A percentile compares a stretch with the other conserved stretches of the same genome.
Conservation (phyloP, 2,797 vertebrate genomes). For the Ateles fusciceps region DNA sequence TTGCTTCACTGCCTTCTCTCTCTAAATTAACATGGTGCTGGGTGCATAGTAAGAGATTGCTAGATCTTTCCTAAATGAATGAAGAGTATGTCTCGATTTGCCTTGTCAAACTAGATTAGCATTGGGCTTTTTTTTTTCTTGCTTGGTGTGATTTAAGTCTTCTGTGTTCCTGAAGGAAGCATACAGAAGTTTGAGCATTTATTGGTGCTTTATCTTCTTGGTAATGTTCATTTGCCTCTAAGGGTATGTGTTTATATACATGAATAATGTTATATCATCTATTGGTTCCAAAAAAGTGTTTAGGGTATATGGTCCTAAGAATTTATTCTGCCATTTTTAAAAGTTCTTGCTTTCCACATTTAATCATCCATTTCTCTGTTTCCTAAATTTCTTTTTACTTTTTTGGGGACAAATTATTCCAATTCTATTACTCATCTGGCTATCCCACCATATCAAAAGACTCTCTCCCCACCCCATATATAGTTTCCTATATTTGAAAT, state of each 20-base stretch:
- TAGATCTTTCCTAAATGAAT: background rate
- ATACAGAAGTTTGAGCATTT: background rate
- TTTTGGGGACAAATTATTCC: background rate
- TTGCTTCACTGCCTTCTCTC: background rate
- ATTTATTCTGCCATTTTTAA: background rate
- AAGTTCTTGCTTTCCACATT: background rate
- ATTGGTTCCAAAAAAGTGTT: background rate
- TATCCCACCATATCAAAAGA: background rate
- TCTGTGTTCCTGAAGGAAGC: background rate
- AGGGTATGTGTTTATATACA: background rate
- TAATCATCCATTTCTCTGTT: background rate
- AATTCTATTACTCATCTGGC: background rate
- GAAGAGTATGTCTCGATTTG: background rate
- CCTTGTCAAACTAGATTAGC: background rate
- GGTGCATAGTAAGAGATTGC: background rate
- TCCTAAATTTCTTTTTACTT: background rate
- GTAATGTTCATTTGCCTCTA: background rate
- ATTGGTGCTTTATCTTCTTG: background rate
- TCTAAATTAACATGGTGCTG: background rate
- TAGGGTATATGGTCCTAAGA: background rate
- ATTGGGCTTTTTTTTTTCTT: background rate
- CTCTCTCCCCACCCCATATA: accelerated
- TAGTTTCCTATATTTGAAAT: background rate
- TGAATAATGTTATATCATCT: background rate
- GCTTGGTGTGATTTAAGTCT: accelerated